Percentiles rank a stretch among this genome's conserved stretches.
Conservation (phyloP, 2,797 vertebrate species). For the Eutrigla gurnardus region DNA sequence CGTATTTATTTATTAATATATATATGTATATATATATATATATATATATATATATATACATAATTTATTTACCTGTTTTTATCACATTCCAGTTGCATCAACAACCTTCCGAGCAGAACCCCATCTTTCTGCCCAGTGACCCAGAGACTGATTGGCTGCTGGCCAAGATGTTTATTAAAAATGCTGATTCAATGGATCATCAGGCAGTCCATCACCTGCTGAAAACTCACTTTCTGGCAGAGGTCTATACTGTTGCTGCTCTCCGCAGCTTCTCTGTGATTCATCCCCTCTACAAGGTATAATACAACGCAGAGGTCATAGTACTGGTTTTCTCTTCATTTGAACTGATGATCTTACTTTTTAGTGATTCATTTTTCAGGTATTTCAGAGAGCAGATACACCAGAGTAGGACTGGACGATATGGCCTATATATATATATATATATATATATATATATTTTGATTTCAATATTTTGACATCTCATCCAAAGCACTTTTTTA, state of each 20-base stretch:
- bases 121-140: slow-evolving; percentile 85
- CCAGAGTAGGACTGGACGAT: too few species aligned
- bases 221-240: slow-evolving; percentile 78
- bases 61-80: background rate
- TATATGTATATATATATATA: too few species aligned
- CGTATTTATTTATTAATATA: too few species aligned
- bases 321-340: background rate
- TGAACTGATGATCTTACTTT: background rate
- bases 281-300: slow-evolving; percentile 86
- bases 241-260: slow-evolving; percentile 76
- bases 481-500: too few species aligned
- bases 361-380: background rate
- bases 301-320: background rate
- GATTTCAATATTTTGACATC: too few species aligned
- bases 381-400: too few species aligned
- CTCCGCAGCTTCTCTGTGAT: slow-evolving; percentile 78
- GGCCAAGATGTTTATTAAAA: slow-evolving; percentile 84
- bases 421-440: too few species aligned
- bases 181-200: slow-evolving; percentile 70
- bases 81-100: slow-evolving; percentile 76
- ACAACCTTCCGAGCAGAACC: slow-evolving; percentile 77
- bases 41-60: too few species aligned
- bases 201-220: slow-evolving; percentile 78
- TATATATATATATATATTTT: too few species aligned
- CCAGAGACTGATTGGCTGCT: slow-evolving; percentile 82